Conservation (phyloP, 1,140 invertebrate species). For the Acyrthosiphon pisum region DNA sequence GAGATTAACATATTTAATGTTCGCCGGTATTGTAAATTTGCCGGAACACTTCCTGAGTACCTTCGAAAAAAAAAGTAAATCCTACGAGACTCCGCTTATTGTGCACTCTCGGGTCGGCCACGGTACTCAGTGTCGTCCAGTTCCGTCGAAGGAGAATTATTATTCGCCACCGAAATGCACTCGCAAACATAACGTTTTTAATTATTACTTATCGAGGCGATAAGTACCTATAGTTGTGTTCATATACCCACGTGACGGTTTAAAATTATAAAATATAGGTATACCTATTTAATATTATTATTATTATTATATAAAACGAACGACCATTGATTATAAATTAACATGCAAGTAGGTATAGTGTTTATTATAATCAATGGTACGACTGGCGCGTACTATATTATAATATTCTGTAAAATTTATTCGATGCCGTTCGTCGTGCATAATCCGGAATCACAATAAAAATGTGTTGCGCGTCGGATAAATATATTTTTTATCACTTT, state of each 20-base stretch:
- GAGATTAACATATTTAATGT: background rate
- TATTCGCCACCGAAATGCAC: background rate
- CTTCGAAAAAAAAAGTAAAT: background rate
- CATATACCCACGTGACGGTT: background rate
- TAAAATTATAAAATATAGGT: no score
- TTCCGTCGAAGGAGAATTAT: background rate
- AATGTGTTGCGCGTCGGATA: background rate
- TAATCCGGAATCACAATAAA: background rate
- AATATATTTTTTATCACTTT: background rate
- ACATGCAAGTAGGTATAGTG: no score
- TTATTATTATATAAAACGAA: no score
- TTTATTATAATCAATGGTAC: no score
- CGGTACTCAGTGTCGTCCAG: constrained; percentile 20
- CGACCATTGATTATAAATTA: no score
- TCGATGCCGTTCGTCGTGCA: no score
- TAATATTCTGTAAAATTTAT: no score
- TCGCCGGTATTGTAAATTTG: background rate
- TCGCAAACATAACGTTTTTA: background rate
- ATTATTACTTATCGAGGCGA: background rate
- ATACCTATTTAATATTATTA: no score
- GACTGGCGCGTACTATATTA: no score
- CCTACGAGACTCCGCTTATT: background rate
- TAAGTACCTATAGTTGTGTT: background rate
- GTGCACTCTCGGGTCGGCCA: background rate
- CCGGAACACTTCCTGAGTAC: constrained; percentile 39